Evolutionary conservation across 1,140 invertebrate genomes (phyloP), one percentile per base, ranked within the genome.

Genomic region (Drosophila sechellia): DNA sequence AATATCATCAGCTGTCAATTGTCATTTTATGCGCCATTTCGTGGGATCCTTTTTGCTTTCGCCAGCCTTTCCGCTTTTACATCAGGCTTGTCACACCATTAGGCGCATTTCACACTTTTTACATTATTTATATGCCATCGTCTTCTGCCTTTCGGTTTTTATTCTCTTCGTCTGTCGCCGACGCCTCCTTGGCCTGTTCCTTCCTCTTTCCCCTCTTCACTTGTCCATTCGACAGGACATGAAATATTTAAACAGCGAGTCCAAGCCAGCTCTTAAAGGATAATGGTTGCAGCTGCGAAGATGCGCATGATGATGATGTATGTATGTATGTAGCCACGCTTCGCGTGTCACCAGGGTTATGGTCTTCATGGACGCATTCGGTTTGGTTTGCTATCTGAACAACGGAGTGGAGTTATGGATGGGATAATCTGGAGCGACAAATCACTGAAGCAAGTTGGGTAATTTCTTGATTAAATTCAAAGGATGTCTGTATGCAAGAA

Each of bases 51-150:
- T 55, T 46, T 15, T 10, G 45, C 12, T 20, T 25, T 15, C n/a
- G 12, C 57, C 58, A 34, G 37, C 31, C 15, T 15, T 11, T 37
- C 35, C 43, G 49, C 34, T 27, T 48, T 48, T 37, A 17, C 71
- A 64, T 52, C 43, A 20, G 68, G 49, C 80, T 77, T 74, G 78
- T 80, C 80, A 89, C 80, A 61, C 84, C 84, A 89, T 89, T 89
- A 89, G 84, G 84, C 84, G 85, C 84, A 75, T 89, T 89, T 84
- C 84, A 84, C 85, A 89, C 84, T 89, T 80, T 80, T 77, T 90
- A 87, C 79, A 89, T 89, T 89, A 89, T 89, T 89, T 89, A 89
- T 89, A 69, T 77, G 70, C 43, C 71, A 49, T 55, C 70, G 69
- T 73, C 72, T 66, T 73, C 52, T 77, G 70, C 66, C 74, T 70